Base-by-base conservation (phyloP, 2,797 vertebrate species). In the Hippocampus kuda region DNA sequence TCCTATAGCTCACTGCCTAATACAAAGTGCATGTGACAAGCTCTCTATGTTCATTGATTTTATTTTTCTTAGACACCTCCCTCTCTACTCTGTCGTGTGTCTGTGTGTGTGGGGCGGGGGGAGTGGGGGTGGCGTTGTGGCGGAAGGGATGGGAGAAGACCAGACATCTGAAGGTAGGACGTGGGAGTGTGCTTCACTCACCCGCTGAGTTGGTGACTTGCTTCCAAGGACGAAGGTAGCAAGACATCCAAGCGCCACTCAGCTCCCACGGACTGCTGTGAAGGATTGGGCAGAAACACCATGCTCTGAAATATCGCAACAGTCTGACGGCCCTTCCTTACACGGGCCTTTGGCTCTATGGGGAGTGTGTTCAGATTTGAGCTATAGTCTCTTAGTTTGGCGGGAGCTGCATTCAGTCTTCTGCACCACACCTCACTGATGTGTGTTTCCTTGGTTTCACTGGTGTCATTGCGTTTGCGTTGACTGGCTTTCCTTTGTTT, bases 211-310 rank as follows among this genome's bases (percentile, higher is more conserved):
- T 85, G 89, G 84, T 85, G 89, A 88, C 89, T 85, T 86, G 90
- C 91, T 90, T 92, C 93, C 89, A 92, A 89, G 91, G 92, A 91
- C 82, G 80, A 89, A 91, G 84, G 87, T 86, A 86, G 89, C 90
- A 85, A 89, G 85, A 81, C 79, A 77, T 85, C 82, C 49, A 67
- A 84, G 75, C 70, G 84, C 79, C 82, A 78, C 82, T 87, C 76
- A 71, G 84, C 70, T 68, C 80, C 84, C 78, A 81, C 78, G 59
- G 82, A 77, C 66, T 71, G 75, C 80, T 84, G 72, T 76, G 78
- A 82, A 85, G 82, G 85, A 78, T 79, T 80, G 77, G 78, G 77
- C 70, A 42, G 69, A 76, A 73, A 65, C 86, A 80, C 76, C 42
- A 70, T 49, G 18, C 71, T 82, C 65, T 0, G 69, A 68, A 73